phyloP scores from a whole-genome alignment of 2,888 invertebrate species.

The Serrognathus titanus region DNA sequence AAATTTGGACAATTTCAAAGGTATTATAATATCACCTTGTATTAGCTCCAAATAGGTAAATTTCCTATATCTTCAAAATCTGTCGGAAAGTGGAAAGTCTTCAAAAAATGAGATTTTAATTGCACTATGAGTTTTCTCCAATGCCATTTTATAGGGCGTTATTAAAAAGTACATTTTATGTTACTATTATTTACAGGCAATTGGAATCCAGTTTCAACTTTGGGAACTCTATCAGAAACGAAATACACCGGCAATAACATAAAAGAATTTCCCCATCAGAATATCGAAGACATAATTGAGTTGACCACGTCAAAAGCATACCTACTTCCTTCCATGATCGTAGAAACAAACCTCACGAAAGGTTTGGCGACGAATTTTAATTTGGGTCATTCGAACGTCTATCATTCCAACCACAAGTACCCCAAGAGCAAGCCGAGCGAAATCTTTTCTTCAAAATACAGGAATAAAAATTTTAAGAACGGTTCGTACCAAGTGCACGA shows the following conservation, averaged over 20 bases:
- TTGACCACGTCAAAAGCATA: conserved; percentile 15
- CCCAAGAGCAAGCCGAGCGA: neutral
- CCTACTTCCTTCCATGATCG: conserved; percentile 6
- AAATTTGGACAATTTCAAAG: neutral
- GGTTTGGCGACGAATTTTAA: neutral
- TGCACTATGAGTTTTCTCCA: no score
- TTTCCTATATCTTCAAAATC: no score
- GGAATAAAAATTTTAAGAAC: neutral
- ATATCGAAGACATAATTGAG: conserved; percentile 6
- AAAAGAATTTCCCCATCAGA: neutral
- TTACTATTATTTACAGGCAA: neutral
- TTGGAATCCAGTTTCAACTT: conserved; percentile 7
- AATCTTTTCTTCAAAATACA: neutral
- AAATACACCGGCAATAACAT: neutral
- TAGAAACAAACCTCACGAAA: neutral
- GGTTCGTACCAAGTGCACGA: conserved; percentile 6
- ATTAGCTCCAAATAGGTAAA: no score
- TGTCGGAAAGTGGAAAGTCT: no score
- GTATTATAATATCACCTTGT: neutral
- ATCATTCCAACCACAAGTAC: conserved; percentile 1
- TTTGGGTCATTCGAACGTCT: neutral
- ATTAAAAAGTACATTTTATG: no score
- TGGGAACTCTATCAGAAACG: neutral
- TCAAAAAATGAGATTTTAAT: no score
- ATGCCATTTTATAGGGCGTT: no score